These are phyloP conservation scores for Drosophila watanabei DNA, from an alignment of 1,140 invertebrate species.

Conservation along the genomic window DNA sequence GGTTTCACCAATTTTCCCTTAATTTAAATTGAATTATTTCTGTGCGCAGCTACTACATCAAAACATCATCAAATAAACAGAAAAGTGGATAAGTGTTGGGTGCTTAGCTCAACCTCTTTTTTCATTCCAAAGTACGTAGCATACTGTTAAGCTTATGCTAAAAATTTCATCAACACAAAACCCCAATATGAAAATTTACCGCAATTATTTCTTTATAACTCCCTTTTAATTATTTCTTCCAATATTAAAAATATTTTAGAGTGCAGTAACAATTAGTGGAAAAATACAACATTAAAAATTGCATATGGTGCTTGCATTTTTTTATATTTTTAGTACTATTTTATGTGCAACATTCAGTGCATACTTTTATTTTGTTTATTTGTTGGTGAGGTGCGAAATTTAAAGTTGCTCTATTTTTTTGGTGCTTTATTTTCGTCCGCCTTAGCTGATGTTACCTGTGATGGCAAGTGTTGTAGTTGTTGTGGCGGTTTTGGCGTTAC, in stretches of 20 bases:
- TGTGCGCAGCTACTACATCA: neutral
- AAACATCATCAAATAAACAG: neutral
- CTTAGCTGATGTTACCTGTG: conserved; percentile 70
- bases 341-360: conserved; percentile 27
- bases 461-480: conserved; percentile 79
- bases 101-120: neutral
- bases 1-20: neutral
- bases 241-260: neutral
- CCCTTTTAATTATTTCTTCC: neutral
- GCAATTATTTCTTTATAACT: neutral
- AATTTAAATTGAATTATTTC: neutral
- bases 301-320: conserved; percentile 4
- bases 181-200: neutral
- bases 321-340: neutral
- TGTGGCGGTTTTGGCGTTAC: conserved; percentile 79
- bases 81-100: no score
- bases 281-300: conserved; percentile 5
- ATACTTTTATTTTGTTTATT: conserved; percentile 1
- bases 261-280: conserved; percentile 26
- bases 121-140: neutral
- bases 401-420: conserved; percentile 38
- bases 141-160: neutral
- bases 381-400: conserved; percentile 51
- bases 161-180: neutral
- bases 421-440: neutral